Base-by-base conservation (phyloP, 1,140 invertebrate genomes). In the Cryptotermes secundus region DNA sequence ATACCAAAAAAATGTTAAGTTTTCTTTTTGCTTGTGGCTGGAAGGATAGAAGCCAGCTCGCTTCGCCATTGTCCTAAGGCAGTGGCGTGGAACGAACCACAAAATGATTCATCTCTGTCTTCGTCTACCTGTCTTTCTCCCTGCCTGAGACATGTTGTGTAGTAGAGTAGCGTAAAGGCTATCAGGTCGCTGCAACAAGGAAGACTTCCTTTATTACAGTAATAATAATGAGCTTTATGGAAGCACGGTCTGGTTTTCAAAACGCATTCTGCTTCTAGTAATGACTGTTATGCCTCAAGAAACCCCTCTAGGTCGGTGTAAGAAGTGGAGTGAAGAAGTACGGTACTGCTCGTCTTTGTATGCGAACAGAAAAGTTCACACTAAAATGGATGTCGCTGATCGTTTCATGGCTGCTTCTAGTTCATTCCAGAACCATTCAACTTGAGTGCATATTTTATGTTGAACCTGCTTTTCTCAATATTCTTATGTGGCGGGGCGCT, bases 1-100 rank as follows among this genome's bases (percentile, higher is more conserved):
- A 72, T 72, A 31, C 59, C 14, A 72, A 72, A 65, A n/a, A 72
- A 72, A 72, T 31, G 59, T 72, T 72, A n/a, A n/a, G 26, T 72
- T n/a, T 72, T 31, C n/a, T 72, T 3, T 72, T n/a, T 26, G 26
- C n/a, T n/a, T 26, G 2, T 6, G 59, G 26, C 31, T n/a, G 59
- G n/a, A 16, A 72, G 59, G 59, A 72, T 72, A 72, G 59, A 31
- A 72, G n/a, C 26, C 59, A 31, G 2, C n/a, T 72, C 59, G 26
- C 26, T 26, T 72, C 59, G 26, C 59, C 26, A 72, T 72, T 72
- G 59, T 72, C 59, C 59, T 31, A 72, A 72, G 59, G 59, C 59
- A 72, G 59, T 72, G 59, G 59, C 26, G 59, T 72, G 59, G 59
- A 72, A 72, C 59, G 59, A 72, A 72, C 59, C 59, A 72, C 59